These are phyloP conservation scores for Sebastes vulpes DNA, from an alignment of 2,797 vertebrate species.

Conservation along the genomic window DNA sequence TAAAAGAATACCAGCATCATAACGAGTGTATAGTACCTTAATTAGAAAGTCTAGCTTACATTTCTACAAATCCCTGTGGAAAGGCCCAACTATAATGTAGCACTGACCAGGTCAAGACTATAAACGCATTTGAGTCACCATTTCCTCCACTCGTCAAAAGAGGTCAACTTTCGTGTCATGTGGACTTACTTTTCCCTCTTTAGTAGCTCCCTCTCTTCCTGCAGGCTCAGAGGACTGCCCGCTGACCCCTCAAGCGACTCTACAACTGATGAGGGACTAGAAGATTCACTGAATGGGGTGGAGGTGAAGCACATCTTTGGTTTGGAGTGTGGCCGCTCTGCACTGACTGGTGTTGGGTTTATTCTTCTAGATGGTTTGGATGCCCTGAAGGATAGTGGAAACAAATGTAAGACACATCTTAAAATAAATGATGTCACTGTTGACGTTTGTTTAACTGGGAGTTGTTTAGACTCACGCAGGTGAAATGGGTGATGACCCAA, in stretches of 20 bases:
- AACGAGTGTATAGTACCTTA: background rate
- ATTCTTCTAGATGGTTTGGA: constrained; percentile 95
- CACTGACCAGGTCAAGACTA: background rate
- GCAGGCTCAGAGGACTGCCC: constrained; percentile 87
- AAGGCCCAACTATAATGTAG: background rate
- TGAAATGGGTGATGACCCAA: constrained; percentile 85
- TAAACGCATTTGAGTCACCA: background rate
- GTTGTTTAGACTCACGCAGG: constrained; percentile 84
- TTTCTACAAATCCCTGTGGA: background rate
- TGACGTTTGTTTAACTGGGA: background rate
- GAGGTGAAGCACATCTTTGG: constrained; percentile 98
- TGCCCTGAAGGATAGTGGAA: constrained; percentile 78
- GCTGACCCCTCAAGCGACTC: constrained; percentile 68
- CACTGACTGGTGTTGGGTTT: constrained; percentile 96
- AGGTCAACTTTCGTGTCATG: background rate
- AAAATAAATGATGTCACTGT: background rate
- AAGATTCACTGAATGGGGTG: constrained; percentile 89
- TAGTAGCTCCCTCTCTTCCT: constrained; percentile 95
- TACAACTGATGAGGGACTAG: constrained; percentile 60
- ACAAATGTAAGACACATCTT: background rate
- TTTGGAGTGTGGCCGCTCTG: constrained; percentile 93
- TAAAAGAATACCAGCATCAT: background rate
- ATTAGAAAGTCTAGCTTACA: background rate
- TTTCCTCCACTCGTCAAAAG: background rate
- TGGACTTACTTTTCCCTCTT: constrained; percentile 91